Percentiles rank a stretch among this genome's conserved stretches.
These are phyloP conservation scores for Chaetura pelagica DNA, from an alignment of 2,113 vertebrate species.

Conservation along the genomic window DNA sequence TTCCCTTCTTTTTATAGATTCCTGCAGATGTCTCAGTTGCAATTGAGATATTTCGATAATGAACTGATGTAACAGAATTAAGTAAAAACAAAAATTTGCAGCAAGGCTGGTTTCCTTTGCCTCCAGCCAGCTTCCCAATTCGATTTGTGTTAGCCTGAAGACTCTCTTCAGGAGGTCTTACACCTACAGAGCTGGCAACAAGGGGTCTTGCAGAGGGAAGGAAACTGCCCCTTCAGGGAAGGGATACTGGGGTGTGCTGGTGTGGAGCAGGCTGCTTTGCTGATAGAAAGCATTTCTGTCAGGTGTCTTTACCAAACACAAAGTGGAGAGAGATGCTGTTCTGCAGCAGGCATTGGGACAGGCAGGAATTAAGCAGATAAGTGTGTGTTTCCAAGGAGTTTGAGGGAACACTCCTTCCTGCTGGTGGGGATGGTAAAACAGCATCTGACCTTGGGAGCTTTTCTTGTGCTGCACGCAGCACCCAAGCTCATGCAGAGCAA, in stretches of 20 bases:
- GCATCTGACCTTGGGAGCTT: neutral
- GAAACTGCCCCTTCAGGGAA: neutral
- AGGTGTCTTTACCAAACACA: neutral
- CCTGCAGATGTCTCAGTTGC: neutral
- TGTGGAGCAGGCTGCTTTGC: neutral
- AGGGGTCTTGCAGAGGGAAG: neutral
- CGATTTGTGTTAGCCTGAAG: neutral
- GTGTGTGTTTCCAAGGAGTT: neutral
- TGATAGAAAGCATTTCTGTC: neutral
- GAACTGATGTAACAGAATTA: neutral
- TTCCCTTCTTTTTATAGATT: neutral
- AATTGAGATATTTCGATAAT: neutral
- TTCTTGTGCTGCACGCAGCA: neutral
- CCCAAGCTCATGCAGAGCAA: rapidly evolving
- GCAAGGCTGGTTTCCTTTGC: neutral
- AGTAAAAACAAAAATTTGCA: neutral
- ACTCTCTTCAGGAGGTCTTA: neutral
- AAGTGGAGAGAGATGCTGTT: neutral
- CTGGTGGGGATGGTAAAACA: rapidly evolving
- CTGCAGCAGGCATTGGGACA: neutral
- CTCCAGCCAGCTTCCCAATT: neutral
- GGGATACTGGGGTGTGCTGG: neutral
- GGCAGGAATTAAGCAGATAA: neutral
- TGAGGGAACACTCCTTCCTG: neutral
- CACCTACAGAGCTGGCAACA: neutral